Evolutionary conservation across 2,113 vertebrate genomes (phyloP), one percentile per base, ranked within the genome.

Genomic region (Poecilia latipinna): DNA sequence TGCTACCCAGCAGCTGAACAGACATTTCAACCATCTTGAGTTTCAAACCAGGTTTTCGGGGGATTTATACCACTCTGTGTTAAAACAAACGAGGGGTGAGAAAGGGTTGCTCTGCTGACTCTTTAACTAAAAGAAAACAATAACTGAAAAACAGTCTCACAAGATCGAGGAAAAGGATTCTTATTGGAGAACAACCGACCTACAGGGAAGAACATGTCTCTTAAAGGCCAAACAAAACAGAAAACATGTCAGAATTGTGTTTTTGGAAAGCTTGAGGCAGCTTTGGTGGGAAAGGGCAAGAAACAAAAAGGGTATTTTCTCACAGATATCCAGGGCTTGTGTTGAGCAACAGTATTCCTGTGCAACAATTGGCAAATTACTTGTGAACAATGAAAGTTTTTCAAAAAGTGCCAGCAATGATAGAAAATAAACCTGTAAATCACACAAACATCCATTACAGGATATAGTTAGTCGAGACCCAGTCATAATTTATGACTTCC

Each of bases 191-290:
- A 35, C 74, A 68, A 77, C 61, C 31, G 70, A 74, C 73, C 78
- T 33, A 8, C 61, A 74, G 82, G 84, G 79, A 88, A 51, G 60
- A 81, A 77, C 80, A 63, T 29, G 29, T 29, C 28, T 90, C 80
- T 90, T 78, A 85, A 83, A 84, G 69, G 77, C 48, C 74, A 86
- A 82, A 93, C 82, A 88, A 86, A 90, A 74, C 0, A 22, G 84
- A 80, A 86, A 73, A 69, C 80, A 79, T 87, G 86, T 87, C 75
- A 73, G 74, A 39, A 75, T 77, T 74, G 26, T 17, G 63, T 75
- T 75, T 78, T 84, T 72, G 74, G 80, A 69, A 83, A 81, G 48
- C 70, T 77, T 69, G 74, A 78, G 82, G 77, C 83, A 75, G 82
- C 73, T 83, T 83, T 83, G 70, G 83, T 75, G 65, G 61, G 83